These are phyloP conservation scores for Podarcis lilfordi DNA, from an alignment of 2,797 vertebrate genomes.

Conservation along the genomic window DNA sequence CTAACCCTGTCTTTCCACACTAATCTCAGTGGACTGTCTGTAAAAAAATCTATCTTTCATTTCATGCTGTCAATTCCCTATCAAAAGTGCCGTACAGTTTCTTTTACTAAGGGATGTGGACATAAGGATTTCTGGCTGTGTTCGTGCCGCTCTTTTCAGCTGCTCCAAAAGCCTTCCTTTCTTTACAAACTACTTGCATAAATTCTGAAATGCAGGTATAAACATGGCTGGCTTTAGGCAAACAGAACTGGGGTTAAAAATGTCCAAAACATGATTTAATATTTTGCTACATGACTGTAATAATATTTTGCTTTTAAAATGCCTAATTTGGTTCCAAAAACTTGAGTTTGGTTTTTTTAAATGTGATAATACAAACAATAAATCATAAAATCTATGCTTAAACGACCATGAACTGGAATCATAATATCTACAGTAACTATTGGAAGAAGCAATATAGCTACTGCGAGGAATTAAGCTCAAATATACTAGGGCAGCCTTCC, in stretches of 20 bases:
- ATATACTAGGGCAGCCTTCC: too few species aligned
- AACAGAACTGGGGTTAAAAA: background rate
- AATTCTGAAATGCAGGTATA: background rate
- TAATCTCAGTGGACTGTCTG: slow-evolving; percentile 29
- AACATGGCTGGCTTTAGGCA: background rate
- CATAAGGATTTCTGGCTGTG: background rate
- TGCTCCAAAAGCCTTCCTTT: background rate
- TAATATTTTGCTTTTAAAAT: background rate
- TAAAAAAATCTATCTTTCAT: slow-evolving; percentile 50
- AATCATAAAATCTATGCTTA: background rate
- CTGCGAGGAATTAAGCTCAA: background rate
- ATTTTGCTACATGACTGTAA: background rate
- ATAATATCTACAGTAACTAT: background rate
- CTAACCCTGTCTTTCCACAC: slow-evolving; percentile 40
- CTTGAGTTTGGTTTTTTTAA: background rate
- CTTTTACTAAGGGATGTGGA: background rate
- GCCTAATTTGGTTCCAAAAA: slow-evolving; percentile 1
- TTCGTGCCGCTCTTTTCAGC: background rate
- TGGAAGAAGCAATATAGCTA: background rate
- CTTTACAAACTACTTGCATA: background rate
- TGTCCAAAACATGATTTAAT: background rate
- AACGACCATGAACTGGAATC: background rate
- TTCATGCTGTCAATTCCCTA: slow-evolving; percentile 6
- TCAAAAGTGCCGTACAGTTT: slow-evolving; percentile 6
- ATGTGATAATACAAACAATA: background rate